Evolutionary conservation across 1,140 invertebrate species (phyloP).

Genomic region (Rhizoglyphus robini): DNA sequence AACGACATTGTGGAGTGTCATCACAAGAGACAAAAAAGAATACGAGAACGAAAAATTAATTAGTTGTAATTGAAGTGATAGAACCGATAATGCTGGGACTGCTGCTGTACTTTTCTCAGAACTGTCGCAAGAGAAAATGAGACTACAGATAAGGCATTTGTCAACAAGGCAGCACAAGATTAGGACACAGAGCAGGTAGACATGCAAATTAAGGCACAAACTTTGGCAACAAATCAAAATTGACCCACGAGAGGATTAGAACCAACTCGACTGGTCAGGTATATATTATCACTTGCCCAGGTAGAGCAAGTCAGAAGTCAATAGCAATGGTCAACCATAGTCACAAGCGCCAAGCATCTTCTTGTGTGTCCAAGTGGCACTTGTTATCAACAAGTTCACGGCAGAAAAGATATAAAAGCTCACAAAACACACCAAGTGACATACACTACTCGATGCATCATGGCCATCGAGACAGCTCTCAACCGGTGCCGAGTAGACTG

Average conservation of each 20-base stretch:
- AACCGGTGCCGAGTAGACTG: background rate
- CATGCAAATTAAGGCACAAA: background rate
- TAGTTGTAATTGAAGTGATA: slow-evolving; percentile 14
- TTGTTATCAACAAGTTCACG: background rate
- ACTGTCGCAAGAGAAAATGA: too few relatives aligned
- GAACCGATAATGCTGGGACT: too few relatives aligned
- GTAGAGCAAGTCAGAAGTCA: too few relatives aligned
- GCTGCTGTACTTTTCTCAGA: too few relatives aligned
- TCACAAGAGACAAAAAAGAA: background rate
- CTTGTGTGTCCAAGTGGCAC: background rate
- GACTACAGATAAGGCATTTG: too few relatives aligned
- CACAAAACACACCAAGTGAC: background rate
- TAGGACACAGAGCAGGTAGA: background rate
- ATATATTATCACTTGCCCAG: too few relatives aligned
- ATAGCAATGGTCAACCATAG: too few relatives aligned
- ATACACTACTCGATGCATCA: background rate
- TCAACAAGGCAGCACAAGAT: background rate
- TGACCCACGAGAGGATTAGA: background rate
- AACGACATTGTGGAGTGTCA: background rate
- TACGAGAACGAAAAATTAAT: background rate
- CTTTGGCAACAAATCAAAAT: background rate
- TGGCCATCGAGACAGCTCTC: too few relatives aligned
- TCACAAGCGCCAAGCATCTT: background rate
- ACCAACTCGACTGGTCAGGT: background rate
- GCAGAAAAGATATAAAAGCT: background rate